Conservation (phyloP, 1,140 invertebrate species). For the Bombus balteatus region DNA sequence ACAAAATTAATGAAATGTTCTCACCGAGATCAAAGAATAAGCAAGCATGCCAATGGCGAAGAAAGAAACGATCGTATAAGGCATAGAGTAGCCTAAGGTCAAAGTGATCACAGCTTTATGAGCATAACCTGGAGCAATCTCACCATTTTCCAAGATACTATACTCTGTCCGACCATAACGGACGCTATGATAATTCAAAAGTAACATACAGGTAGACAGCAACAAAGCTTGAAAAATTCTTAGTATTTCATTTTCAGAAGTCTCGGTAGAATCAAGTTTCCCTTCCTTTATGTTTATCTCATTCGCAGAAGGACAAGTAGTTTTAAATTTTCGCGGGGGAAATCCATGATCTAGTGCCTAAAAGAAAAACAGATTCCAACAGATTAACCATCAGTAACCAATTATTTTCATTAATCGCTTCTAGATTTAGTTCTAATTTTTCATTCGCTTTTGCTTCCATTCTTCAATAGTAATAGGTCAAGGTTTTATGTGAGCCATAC, state of each 20-base stretch:
- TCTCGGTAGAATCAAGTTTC: slow-evolving; percentile 15
- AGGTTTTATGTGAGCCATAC: too few relatives aligned
- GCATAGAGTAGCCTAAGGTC: slow-evolving; percentile 67
- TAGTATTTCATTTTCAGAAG: slow-evolving; percentile 52
- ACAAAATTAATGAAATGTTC: background rate
- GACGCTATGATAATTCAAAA: slow-evolving; percentile 65
- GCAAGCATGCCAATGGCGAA: slow-evolving; percentile 65
- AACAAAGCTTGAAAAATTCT: slow-evolving; percentile 60
- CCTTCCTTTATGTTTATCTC: slow-evolving; percentile 1
- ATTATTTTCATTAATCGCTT: background rate
- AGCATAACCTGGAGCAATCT: slow-evolving; percentile 58
- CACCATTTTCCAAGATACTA: slow-evolving; percentile 69
- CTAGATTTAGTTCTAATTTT: background rate
- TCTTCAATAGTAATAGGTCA: too few relatives aligned
- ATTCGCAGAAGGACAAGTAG: background rate
- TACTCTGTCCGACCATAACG: slow-evolving; percentile 64
- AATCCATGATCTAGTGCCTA: slow-evolving; percentile 28
- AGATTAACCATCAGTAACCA: background rate
- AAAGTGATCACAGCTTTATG: slow-evolving; percentile 63
- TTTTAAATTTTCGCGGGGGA: background rate
- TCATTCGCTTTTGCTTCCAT: too few relatives aligned
- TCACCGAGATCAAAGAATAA: slow-evolving; percentile 71
- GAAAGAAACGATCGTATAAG: slow-evolving; percentile 58
- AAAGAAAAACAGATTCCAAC: background rate
- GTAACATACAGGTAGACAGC: slow-evolving; percentile 59